These are phyloP conservation scores for Melanotaenia nigrans DNA, from an alignment of 2,797 vertebrate genomes.

Conservation along the genomic window DNA sequence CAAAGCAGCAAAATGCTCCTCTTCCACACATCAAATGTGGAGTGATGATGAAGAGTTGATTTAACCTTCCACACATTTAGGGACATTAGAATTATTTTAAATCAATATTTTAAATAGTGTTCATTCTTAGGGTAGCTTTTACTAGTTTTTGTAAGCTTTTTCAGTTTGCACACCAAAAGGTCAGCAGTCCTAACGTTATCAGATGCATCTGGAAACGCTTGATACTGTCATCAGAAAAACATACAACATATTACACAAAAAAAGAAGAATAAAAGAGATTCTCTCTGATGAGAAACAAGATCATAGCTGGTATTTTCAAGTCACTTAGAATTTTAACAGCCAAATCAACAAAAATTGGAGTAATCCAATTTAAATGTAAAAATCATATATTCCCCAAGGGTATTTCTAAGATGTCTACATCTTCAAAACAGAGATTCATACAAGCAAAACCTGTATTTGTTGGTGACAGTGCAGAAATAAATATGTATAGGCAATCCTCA, in stretches of 20 bases:
- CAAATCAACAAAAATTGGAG: background rate
- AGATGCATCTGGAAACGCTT: constrained; percentile 27
- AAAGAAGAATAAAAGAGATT: background rate
- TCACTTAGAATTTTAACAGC: background rate
- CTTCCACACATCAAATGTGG: constrained; percentile 33
- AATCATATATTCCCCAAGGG: background rate
- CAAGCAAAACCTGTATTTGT: background rate
- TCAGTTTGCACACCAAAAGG: constrained; percentile 5
- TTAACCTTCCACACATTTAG: background rate
- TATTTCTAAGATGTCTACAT: background rate
- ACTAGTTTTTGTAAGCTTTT: background rate
- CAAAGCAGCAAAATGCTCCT: constrained; percentile 13
- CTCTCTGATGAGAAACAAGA: background rate
- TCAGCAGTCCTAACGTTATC: constrained; percentile 24
- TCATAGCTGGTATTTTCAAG: background rate
- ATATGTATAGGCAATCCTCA: background rate
- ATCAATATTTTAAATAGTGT: background rate
- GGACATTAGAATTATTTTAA: background rate
- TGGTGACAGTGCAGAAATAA: background rate
- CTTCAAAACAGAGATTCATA: background rate
- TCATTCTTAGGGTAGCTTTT: background rate
- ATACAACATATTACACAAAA: background rate
- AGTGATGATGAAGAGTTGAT: constrained; percentile 28
- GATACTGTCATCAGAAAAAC: background rate
- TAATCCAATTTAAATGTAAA: background rate